Percentiles rank a stretch among this genome's conserved stretches.
These are phyloP conservation scores for Phalacrocorax carbo DNA, from an alignment of 2,113 vertebrate species.

Conservation along the genomic window DNA sequence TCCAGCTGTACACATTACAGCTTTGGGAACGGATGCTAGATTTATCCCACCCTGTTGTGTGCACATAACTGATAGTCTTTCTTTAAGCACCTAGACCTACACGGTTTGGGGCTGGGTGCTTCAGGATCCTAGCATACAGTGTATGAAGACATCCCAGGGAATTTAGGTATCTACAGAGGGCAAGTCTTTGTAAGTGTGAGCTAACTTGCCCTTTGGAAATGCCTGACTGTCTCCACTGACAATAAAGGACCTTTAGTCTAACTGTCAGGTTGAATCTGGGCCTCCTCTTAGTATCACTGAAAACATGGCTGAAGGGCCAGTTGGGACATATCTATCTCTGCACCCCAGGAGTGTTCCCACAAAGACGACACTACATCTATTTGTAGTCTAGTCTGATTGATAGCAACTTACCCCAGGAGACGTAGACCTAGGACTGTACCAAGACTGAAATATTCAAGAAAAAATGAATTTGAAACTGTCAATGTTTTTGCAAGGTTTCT, in stretches of 20 bases:
- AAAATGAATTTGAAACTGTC: not conserved
- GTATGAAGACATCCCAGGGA: not conserved
- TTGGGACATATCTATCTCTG: not conserved
- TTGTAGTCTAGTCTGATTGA: not conserved
- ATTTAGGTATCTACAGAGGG: not conserved
- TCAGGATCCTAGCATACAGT: rapidly evolving
- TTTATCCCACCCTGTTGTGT: not conserved
- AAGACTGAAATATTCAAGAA: not conserved
- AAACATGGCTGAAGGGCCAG: not conserved
- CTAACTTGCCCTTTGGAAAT: not conserved
- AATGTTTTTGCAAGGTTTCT: not conserved
- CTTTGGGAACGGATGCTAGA: not conserved
- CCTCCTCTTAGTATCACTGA: not conserved
- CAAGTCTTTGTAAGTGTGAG: not conserved
- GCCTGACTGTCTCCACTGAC: not conserved
- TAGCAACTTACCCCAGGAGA: not conserved
- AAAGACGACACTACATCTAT: not conserved
- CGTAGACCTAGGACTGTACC: not conserved
- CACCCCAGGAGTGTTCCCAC: not conserved
- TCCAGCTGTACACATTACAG: not conserved
- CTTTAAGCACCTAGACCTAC: not conserved
- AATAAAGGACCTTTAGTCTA: not conserved
- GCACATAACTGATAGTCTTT: rapidly evolving
- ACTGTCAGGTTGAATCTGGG: not conserved
- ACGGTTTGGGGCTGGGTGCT: not conserved